Base-by-base conservation (phyloP, 2,888 invertebrate species). In the Rhagophthalmus giganteus region DNA sequence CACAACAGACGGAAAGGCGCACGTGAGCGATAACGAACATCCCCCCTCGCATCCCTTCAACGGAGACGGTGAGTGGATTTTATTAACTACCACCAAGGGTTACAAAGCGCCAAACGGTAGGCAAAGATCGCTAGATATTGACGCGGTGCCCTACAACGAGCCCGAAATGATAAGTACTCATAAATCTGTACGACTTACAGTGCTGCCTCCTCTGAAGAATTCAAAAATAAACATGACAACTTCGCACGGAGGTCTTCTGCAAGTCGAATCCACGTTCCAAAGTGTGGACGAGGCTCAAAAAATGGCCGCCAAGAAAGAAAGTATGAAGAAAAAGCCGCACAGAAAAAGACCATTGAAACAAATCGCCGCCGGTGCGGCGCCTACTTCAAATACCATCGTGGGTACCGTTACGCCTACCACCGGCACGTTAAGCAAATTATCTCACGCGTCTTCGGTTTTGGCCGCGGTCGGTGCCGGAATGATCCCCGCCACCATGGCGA, bases 401-500 rank as follows among this genome's bases (percentile, higher is more conserved):
- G 41, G 11, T 24, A 39, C 47, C 12, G 24, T 40, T 6, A 39
- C 45, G 3, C 24, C 55, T n/a, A 15, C 50, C 2, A 14, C 27
- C 8, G 32, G 6, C 2, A 16, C 35, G 3, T 44, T 14, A n/a
- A 45, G 26, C 2, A 49, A 35, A 16, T 8, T 15, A 25, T 45
- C 46, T 1, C 82, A 85, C 62, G 81, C 80, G 59, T 79, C 84
- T 0, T 82, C 85, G 0, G 79, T 87, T 24, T 67, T 87, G 55
- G 86, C 87, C 4, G 87, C 87, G 1, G 85, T 88, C 0, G 86
- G 88, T 0, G 88, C 88, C 9, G 88, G 88, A 0, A 86, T 89
- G 84, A 79, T 89, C 11, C 88, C 88, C 3, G 88, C 88, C 0
- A 87, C 88, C 0, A 86, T 88, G 84, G 88, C 88, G 0, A 86